Base-by-base conservation (phyloP, 2,113 vertebrate species). In the Pseudorhombus dupliciocellatus region DNA sequence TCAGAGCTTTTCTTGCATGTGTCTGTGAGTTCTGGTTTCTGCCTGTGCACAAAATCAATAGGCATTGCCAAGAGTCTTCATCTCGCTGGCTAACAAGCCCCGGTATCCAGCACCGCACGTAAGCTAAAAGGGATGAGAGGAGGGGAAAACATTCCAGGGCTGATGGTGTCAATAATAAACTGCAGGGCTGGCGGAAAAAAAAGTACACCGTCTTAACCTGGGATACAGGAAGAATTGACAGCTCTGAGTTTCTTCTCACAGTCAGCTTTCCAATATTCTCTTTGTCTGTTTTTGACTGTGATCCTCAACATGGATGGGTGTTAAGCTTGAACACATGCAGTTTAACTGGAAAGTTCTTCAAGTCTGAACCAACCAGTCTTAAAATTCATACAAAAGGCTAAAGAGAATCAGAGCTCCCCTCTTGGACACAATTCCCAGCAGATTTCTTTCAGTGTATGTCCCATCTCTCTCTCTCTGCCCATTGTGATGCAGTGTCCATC, bases 1-100 rank as follows among this genome's bases (percentile, higher is more conserved):
- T 65, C 77, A 73, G 74, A 87, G 86, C 86, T 89, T 85, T 90
- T 64, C 66, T 63, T 42, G 46, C 55, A 40, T 51, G 34, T 37
- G 51, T 70, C 48, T 67, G 68, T 54, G 52, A 31, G 65, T 59
- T 81, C 85, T 74, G 68, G 53, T 85, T 75, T 83, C 82, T 81
- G 75, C 59, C 68, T 51, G 65, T 78, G 54, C 77, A 74, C 68
- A 75, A 84, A 88, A 91, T 91, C 89, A 88, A 86, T 87, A 75
- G 64, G 73, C 79, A 83, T 90, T 88, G 84, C 80, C 79, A 80
- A 58, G 70, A 77, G 80, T 73, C 74, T 81, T 74, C 72, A 87
- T 85, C 75, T 85, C 84, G 59, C 77, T 68, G 70, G 51, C 70
- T 75, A 83, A 83, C 65, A 83, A 77, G 74, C 56, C 44, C 67